Conservation (phyloP, 2,888 invertebrate species). For the Mesodorylaimus sp. region DNA sequence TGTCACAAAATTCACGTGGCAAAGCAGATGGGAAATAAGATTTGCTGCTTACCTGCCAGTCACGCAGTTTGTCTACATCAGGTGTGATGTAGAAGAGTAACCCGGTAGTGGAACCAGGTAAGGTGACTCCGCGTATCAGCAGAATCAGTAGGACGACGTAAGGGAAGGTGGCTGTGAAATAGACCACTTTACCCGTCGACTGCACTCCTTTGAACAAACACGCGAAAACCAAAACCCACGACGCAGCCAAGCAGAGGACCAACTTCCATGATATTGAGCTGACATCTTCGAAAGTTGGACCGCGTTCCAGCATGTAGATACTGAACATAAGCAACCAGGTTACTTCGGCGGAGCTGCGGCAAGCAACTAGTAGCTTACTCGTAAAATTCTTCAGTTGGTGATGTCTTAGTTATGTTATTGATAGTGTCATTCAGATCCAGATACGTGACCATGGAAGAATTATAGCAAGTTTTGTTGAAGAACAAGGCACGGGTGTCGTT, state of each 20-base stretch:
- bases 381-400: conserved; percentile 8
- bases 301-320: conserved; percentile 1
- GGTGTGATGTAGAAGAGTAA: conserved; percentile 19
- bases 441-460: not conserved
- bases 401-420: not conserved
- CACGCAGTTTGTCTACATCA: conserved; percentile 13
- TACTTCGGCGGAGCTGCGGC: not conserved
- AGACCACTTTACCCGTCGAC: conserved; percentile 44
- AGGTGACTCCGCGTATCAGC: conserved; percentile 21
- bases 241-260: conserved; percentile 24
- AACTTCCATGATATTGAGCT: conserved; percentile 25
- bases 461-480: conserved; percentile 5
- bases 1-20: conserved; percentile 13
- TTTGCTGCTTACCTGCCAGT: conserved; percentile 1
- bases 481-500: conserved; percentile 1
- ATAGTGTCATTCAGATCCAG: not conserved
- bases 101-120: conserved; percentile 22
- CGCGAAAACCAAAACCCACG: conserved; percentile 30
- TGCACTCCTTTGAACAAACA: conserved; percentile 31
- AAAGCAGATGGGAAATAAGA: not conserved
- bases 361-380: not conserved
- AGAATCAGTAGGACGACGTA: conserved; percentile 17
- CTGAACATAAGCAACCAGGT: conserved; percentile 3
- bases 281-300: conserved; percentile 7
- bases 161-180: conserved; percentile 66